Evolutionary conservation across 2,888 invertebrate genomes (phyloP).

Genomic region (Electrophaes corylata): DNA sequence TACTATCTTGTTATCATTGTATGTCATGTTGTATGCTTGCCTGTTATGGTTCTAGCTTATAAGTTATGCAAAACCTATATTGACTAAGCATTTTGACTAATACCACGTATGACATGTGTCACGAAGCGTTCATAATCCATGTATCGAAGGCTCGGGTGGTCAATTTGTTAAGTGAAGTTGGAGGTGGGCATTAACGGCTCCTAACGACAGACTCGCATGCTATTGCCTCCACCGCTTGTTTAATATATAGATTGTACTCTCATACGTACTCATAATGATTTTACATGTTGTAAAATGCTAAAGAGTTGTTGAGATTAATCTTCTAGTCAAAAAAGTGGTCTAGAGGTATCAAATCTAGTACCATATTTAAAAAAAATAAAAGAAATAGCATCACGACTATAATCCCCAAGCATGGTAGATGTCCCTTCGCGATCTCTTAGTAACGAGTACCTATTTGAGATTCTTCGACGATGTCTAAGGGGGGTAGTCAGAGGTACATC

Average conservation of each 20-base stretch:
- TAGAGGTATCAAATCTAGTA: too few species aligned
- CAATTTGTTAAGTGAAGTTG: slow-evolving; percentile 75
- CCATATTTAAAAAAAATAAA: too few species aligned
- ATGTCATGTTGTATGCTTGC: too few species aligned
- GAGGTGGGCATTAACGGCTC: slow-evolving; percentile 62
- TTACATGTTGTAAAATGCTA: slow-evolving; percentile 5
- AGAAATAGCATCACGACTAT: too few species aligned
- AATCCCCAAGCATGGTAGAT: too few species aligned
- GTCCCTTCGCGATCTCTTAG: too few species aligned
- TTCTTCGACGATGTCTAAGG: too few species aligned
- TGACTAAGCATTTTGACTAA: slow-evolving; percentile 22
- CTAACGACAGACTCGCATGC: slow-evolving; percentile 76
- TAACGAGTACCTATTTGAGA: too few species aligned
- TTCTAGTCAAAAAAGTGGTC: too few species aligned
- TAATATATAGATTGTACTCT: slow-evolving; percentile 54
- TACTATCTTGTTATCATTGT: too few species aligned
- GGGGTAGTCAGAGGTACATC: too few species aligned
- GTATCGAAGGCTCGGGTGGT: slow-evolving; percentile 41
- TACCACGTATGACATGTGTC: slow-evolving; percentile 31
- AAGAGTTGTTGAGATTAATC: neutral
- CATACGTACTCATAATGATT: slow-evolving; percentile 29
- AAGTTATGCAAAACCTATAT: slow-evolving; percentile 5
- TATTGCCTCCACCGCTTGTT: slow-evolving; percentile 52
- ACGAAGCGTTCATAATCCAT: slow-evolving; percentile 16
- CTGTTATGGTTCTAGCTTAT: neutral